A percentile compares a stretch with the other conserved stretches of the same genome.
Evolutionary conservation across 2,888 invertebrate species (phyloP).

Genomic region (Rugalucina vietnamica): DNA sequence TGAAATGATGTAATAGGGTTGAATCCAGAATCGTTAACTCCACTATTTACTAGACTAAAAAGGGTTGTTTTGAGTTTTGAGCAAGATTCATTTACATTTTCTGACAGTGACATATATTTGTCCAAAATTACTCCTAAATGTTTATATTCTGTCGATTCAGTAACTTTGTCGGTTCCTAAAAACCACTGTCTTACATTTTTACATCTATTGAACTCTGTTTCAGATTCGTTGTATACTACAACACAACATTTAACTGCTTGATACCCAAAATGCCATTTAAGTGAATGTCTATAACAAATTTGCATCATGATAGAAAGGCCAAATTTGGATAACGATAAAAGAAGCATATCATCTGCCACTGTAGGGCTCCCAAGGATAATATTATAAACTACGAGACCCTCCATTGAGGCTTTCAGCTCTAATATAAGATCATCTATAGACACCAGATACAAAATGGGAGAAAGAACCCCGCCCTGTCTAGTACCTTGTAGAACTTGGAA

Average conservation of each 20-base stretch:
- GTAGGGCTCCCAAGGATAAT: neutral
- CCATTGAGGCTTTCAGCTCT: neutral
- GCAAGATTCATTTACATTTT: constrained; percentile 10
- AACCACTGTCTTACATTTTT: neutral
- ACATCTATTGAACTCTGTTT: neutral
- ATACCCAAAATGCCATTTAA: constrained; percentile 31
- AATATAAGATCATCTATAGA: constrained; percentile 11
- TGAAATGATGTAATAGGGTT: constrained; percentile 21
- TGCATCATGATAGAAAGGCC: constrained; percentile 6
- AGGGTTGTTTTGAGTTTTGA: neutral
- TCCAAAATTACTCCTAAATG: constrained; percentile 13
- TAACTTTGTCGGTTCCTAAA: neutral
- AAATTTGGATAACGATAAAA: neutral
- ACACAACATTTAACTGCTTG: constrained; percentile 20
- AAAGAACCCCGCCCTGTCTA: constrained; percentile 27
- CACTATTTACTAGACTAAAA: constrained; percentile 17
- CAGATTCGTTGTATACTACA: constrained; percentile 9
- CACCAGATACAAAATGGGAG: constrained; percentile 20
- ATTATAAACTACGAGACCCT: constrained; percentile 9
- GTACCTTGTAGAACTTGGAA: constrained; percentile 22
- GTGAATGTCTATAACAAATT: constrained; percentile 24
- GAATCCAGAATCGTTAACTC: neutral
- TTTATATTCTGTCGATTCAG: neutral
- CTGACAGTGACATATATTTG: neutral
- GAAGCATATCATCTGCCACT: constrained; percentile 39